Evolutionary conservation across 2,113 vertebrate species (phyloP).

Genomic region (Lampris incognitus): DNA sequence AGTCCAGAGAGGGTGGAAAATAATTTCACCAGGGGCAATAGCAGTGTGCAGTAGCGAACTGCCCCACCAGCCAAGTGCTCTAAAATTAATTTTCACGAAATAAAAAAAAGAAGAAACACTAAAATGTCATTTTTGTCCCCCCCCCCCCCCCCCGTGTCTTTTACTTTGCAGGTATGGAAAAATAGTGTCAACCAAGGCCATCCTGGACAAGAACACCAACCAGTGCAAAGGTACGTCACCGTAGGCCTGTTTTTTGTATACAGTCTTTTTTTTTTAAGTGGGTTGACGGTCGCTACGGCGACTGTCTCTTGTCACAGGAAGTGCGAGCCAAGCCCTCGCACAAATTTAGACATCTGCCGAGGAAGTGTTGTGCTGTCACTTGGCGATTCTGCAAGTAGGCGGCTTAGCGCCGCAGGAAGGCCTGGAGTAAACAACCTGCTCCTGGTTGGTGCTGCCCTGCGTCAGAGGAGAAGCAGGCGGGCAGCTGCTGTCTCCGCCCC

Average conservation of each 20-base stretch:
- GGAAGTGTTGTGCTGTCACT: slow-evolving; percentile 47
- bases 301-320: slow-evolving; percentile 34
- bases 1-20: slow-evolving; percentile 25
- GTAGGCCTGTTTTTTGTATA: background rate
- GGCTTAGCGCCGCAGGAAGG: slow-evolving; percentile 37
- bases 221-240: slow-evolving; percentile 95
- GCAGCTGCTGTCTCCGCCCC: slow-evolving; percentile 10
- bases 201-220: slow-evolving; percentile 99
- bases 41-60: slow-evolving; percentile 26
- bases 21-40: slow-evolving; percentile 1
- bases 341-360: slow-evolving; percentile 47
- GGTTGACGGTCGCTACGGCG: slow-evolving; percentile 22
- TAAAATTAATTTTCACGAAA: slow-evolving; percentile 11
- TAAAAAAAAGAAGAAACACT: slow-evolving; percentile 3
- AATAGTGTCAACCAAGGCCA: slow-evolving; percentile 98
- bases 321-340: slow-evolving; percentile 6
- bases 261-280: slow-evolving; percentile 16
- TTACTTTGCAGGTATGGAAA: slow-evolving; percentile 90
- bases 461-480: slow-evolving; percentile 33
- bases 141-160: slow-evolving; percentile 14
- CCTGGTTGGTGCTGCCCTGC: slow-evolving; percentile 7
- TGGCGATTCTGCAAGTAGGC: slow-evolving; percentile 40
- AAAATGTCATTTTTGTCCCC: background rate
- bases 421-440: slow-evolving; percentile 53
- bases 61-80: slow-evolving; percentile 3